Evolutionary conservation across 2,113 vertebrate genomes (phyloP).

Genomic region (Podiceps cristatus): DNA sequence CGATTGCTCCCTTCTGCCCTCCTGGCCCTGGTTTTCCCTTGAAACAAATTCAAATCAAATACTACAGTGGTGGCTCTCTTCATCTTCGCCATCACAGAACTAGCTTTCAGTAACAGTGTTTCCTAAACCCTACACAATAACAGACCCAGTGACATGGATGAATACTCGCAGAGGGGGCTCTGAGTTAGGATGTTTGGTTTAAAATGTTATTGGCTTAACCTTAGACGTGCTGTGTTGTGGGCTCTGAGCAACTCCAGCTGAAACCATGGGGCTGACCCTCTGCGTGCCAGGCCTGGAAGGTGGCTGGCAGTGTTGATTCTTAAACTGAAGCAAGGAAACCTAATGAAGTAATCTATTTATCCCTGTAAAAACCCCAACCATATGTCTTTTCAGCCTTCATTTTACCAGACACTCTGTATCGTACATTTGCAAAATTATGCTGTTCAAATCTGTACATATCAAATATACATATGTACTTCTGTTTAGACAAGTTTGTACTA

Average conservation of each 20-base stretch:
- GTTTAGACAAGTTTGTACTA: not conserved
- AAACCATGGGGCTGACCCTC: not conserved
- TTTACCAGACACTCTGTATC: not conserved
- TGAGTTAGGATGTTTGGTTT: not conserved
- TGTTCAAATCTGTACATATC: not conserved
- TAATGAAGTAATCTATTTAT: not conserved
- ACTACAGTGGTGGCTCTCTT: not conserved
- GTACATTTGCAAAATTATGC: not conserved
- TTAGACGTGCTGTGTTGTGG: not conserved
- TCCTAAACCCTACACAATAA: not conserved
- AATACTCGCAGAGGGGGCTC: not conserved
- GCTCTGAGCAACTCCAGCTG: not conserved
- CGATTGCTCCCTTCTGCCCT: slow-evolving; percentile 82
- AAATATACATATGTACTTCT: not conserved
- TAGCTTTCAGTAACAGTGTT: not conserved
- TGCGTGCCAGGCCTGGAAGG: not conserved
- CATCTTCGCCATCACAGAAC: not conserved
- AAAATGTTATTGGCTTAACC: not conserved
- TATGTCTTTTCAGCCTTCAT: not conserved
- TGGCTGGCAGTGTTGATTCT: not conserved
- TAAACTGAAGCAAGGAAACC: not conserved
- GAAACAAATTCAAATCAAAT: slow-evolving; percentile 52
- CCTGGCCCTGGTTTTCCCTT: slow-evolving; percentile 85
- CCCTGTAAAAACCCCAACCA: not conserved
- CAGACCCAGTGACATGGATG: not conserved